Evolutionary conservation across 2,888 invertebrate species (phyloP).

Genomic region (Andrena dorsata): DNA sequence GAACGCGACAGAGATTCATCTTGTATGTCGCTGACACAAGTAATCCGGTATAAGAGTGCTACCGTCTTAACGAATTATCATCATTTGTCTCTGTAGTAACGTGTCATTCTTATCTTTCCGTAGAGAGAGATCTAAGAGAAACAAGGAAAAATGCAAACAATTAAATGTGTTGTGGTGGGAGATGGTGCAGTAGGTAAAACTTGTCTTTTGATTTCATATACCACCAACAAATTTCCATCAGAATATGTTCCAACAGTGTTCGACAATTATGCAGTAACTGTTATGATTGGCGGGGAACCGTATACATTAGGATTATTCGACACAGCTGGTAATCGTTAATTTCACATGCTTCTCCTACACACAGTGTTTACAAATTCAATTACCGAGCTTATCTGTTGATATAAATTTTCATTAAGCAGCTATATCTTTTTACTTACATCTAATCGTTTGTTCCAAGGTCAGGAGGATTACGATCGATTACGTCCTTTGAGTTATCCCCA

Average conservation of each 20-base stretch:
- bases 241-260: slow-evolving; percentile 98
- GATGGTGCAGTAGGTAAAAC: slow-evolving; percentile 99
- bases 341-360: neutral
- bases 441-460: slow-evolving; percentile 86
- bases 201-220: slow-evolving; percentile 95
- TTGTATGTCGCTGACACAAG: slow-evolving; percentile 6
- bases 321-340: slow-evolving; percentile 91
- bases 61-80: neutral
- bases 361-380: neutral
- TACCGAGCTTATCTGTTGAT: neutral
- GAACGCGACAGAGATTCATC: slow-evolving; percentile 6
- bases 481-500: slow-evolving; percentile 99
- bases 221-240: slow-evolving; percentile 98
- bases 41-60: slow-evolving; percentile 13
- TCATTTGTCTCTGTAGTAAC: slow-evolving; percentile 5
- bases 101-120: slow-evolving; percentile 21
- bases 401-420: too few relatives aligned
- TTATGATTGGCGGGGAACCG: slow-evolving; percentile 99
- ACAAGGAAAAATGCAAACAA: slow-evolving; percentile 92
- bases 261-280: slow-evolving; percentile 98
- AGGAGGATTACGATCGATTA: slow-evolving; percentile 99
- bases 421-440: too few relatives aligned
- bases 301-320: slow-evolving; percentile 99
- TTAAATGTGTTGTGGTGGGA: slow-evolving; percentile 98
- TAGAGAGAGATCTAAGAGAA: slow-evolving; percentile 37